These are phyloP conservation scores for Chloropsis cyanopogon DNA, from an alignment of 2,113 vertebrate species.

Conservation along the genomic window DNA sequence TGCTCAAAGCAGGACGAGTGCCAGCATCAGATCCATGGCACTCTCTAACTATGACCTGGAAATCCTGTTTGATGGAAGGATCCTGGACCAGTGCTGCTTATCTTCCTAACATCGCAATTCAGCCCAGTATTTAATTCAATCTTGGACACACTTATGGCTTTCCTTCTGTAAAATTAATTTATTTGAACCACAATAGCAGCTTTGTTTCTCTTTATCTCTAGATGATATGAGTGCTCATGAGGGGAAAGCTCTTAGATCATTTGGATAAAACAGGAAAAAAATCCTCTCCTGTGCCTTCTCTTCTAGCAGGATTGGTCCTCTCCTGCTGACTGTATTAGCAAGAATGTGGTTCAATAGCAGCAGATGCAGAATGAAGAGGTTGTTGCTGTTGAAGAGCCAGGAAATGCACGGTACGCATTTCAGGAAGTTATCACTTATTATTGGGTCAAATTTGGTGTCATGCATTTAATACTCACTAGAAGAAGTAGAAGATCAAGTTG, in stretches of 20 bases:
- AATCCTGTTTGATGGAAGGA: neutral
- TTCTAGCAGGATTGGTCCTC: neutral
- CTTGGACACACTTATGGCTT: neutral
- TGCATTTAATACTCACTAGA: neutral
- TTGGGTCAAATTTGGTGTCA: neutral
- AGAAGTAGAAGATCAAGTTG: neutral
- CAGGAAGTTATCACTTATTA: neutral
- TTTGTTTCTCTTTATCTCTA: neutral
- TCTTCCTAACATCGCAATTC: neutral
- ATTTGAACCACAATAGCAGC: fast-evolving
- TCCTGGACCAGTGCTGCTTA: neutral
- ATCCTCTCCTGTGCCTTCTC: neutral
- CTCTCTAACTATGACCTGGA: neutral
- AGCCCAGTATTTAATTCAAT: neutral
- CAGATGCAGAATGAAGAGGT: neutral
- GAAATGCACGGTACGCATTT: neutral
- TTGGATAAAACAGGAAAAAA: neutral
- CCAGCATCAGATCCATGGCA: neutral
- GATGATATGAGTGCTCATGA: neutral
- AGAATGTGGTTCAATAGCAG: neutral
- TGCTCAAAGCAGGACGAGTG: neutral
- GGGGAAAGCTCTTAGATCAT: neutral
- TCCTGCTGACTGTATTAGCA: neutral
- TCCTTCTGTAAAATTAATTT: neutral
- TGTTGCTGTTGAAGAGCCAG: neutral